phyloP scores from a whole-genome alignment of 2,113 vertebrate species.

The Perca schrenkii region DNA sequence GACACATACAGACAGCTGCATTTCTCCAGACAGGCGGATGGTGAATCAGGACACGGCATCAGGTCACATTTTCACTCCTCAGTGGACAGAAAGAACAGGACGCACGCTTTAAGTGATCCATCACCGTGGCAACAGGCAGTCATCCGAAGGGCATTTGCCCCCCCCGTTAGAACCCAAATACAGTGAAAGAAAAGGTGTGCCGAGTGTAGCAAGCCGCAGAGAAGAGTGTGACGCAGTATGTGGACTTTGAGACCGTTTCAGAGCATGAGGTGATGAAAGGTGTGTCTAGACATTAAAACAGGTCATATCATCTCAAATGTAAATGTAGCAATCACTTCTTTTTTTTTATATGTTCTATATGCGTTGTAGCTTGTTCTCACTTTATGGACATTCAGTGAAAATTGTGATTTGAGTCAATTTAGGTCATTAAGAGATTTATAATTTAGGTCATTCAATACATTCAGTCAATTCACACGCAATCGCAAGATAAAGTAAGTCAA shows the following conservation, averaged over 20 bases:
- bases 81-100: constrained; percentile 29
- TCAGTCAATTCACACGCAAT: background rate
- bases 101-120: constrained; percentile 30
- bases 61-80: constrained; percentile 63
- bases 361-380: background rate
- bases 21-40: constrained; percentile 26
- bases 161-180: background rate
- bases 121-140: constrained; percentile 76
- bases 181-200: constrained; percentile 40
- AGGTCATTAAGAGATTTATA: background rate
- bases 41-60: constrained; percentile 49
- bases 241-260: background rate
- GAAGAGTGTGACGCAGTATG: constrained; percentile 23
- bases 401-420: constrained; percentile 1
- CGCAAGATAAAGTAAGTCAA: too few species aligned
- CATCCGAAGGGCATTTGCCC: constrained; percentile 39
- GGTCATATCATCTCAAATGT: background rate
- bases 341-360: too few species aligned
- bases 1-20: constrained; percentile 19
- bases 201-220: constrained; percentile 44
- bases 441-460: background rate
- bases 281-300: too few species aligned
- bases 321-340: too few species aligned
- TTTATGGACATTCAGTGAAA: background rate
- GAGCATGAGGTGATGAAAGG: background rate